Conservation (phyloP, 2,113 vertebrate species). For the Poicephalus gulielmi region DNA sequence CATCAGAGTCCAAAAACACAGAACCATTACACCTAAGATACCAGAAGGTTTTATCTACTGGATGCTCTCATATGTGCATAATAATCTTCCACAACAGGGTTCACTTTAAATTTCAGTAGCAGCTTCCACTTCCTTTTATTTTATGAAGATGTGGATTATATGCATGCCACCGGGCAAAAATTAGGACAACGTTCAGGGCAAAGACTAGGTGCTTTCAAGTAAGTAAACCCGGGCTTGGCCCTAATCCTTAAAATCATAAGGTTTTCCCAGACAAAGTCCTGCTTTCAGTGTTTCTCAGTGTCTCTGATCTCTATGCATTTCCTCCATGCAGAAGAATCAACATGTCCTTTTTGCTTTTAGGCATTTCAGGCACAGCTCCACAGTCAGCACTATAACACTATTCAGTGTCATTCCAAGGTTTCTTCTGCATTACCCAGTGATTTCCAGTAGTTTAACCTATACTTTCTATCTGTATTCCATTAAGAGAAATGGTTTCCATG, state of each 20-base stretch:
- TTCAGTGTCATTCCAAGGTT: background rate
- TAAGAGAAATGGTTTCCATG: background rate
- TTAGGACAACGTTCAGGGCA: background rate
- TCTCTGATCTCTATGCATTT: background rate
- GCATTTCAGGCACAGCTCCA: background rate
- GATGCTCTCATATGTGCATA: background rate
- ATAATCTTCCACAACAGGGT: background rate
- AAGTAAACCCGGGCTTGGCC: background rate
- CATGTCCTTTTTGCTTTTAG: background rate
- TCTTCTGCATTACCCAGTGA: background rate
- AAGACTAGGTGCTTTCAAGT: background rate
- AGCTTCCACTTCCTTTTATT: background rate
- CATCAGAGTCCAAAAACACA: background rate
- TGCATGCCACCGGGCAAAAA: background rate
- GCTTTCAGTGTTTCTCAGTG: background rate
- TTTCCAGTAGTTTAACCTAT: background rate
- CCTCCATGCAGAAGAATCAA: background rate
- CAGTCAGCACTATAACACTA: background rate
- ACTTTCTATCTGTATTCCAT: background rate
- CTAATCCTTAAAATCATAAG: background rate
- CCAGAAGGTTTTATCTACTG: background rate
- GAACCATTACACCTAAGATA: background rate
- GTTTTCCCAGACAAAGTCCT: background rate
- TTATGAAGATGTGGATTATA: background rate
- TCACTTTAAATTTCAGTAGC: background rate